A percentile compares a stretch with the other conserved stretches of the same genome.
These are phyloP conservation scores for Caradrina kadenii DNA, from an alignment of 2,888 invertebrate species.

Conservation along the genomic window DNA sequence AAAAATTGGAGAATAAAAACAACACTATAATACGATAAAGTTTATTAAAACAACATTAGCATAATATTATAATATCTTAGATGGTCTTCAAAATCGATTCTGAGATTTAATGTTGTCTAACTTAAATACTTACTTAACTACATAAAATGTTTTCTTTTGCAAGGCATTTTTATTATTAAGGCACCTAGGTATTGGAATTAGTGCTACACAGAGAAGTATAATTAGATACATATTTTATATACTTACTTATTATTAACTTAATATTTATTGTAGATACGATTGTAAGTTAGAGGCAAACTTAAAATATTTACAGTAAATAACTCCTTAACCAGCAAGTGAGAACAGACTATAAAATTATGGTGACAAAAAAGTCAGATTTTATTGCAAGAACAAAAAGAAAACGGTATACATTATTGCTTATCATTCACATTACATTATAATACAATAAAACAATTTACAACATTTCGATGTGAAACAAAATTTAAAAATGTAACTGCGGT, in stretches of 20 bases:
- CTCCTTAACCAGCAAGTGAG: conserved; percentile 56
- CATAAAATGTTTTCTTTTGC: conserved; percentile 15
- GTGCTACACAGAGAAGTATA: conserved; percentile 15
- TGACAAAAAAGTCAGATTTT: conserved; percentile 1
- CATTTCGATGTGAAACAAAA: conserved; percentile 51
- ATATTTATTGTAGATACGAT: conserved; percentile 28
- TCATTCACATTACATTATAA: conserved; percentile 31
- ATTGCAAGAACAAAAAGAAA: background rate
- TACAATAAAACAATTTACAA: conserved; percentile 55
- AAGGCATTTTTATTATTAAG: conserved; percentile 23
- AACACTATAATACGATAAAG: conserved; percentile 33
- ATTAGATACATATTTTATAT: conserved; percentile 20
- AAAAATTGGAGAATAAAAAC: conserved; percentile 22
- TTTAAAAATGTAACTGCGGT: conserved; percentile 55
- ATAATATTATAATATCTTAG: background rate
- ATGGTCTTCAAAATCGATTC: conserved; percentile 30
- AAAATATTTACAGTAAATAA: conserved; percentile 64
- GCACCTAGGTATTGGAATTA: conserved; percentile 40
- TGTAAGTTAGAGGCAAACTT: conserved; percentile 36
- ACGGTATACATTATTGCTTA: conserved; percentile 23
- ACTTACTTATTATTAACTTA: conserved; percentile 61
- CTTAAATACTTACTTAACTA: conserved; percentile 32
- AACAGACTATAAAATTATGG: conserved; percentile 21
- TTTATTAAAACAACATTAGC: conserved; percentile 57
- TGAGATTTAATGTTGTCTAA: conserved; percentile 35